Percentiles rank a stretch among this genome's conserved stretches.
Evolutionary conservation across 1,140 invertebrate genomes (phyloP).

Genomic region (Littorina saxatilis): DNA sequence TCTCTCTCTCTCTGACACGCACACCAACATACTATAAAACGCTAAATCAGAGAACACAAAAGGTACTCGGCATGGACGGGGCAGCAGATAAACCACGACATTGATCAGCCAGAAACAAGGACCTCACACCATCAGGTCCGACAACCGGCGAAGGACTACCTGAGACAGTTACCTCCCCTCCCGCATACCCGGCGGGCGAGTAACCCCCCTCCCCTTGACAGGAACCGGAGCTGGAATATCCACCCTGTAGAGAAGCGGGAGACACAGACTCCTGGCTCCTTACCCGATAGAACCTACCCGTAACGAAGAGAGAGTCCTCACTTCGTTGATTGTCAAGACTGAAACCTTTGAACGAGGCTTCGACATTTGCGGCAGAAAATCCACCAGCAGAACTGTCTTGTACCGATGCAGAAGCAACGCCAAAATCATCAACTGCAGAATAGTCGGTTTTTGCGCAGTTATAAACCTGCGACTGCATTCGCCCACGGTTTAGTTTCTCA

Average conservation of each 20-base stretch:
- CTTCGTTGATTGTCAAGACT: no score
- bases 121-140: background rate
- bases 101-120: background rate
- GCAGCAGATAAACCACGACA: background rate
- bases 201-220: background rate
- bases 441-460: background rate
- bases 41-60: background rate
- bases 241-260: background rate
- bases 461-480: no score
- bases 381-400: background rate
- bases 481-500: background rate
- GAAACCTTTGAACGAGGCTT: background rate
- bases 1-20: no score
- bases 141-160: background rate
- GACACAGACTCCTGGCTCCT: slow-evolving; percentile 11
- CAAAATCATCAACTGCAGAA: background rate
- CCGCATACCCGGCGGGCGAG: background rate
- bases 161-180: background rate
- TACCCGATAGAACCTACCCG: slow-evolving; percentile 9
- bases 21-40: background rate
- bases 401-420: background rate
- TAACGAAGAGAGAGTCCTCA: background rate
- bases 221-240: background rate
- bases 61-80: background rate
- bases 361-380: background rate